These are phyloP conservation scores for Drosophila ercepeae DNA, from an alignment of 1,140 invertebrate genomes.

Conservation along the genomic window DNA sequence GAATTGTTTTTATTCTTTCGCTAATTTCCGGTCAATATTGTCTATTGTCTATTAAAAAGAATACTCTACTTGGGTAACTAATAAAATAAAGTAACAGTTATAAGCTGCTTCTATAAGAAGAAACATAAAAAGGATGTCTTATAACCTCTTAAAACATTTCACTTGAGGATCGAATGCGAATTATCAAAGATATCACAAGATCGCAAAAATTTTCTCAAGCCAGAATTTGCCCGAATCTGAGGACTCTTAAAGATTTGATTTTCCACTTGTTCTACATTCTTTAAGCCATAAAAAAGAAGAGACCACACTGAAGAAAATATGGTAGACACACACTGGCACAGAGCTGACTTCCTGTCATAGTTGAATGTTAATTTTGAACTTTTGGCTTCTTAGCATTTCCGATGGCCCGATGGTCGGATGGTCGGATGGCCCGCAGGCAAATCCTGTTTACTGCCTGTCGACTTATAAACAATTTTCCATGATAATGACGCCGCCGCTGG, in stretches of 20 bases:
- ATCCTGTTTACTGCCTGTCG: constrained; percentile 80
- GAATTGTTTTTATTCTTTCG: too few species aligned
- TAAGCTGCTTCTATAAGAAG: too few species aligned
- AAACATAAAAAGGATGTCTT: too few species aligned
- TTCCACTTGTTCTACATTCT: constrained; percentile 48
- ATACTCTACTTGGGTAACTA: too few species aligned
- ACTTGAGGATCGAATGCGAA: background rate
- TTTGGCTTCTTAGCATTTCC: constrained; percentile 37
- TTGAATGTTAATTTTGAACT: constrained; percentile 58
- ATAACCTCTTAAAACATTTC: too few species aligned
- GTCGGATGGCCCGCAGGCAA: constrained; percentile 53
- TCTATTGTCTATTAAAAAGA: too few species aligned
- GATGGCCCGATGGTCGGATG: too few species aligned
- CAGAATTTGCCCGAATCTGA: too few species aligned
- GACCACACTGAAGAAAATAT: too few species aligned
- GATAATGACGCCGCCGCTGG: constrained; percentile 45
- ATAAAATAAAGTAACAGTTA: too few species aligned
- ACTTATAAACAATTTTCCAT: constrained; percentile 78
- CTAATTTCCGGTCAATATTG: too few species aligned
- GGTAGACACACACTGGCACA: constrained; percentile 30
- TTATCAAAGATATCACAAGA: background rate
- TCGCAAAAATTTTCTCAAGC: too few species aligned
- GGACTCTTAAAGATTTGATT: constrained; percentile 32
- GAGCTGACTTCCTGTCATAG: constrained; percentile 57
- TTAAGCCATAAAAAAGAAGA: background rate